Conservation (phyloP, 2,888 invertebrate genomes). For the Drosophila flavopinicola region DNA sequence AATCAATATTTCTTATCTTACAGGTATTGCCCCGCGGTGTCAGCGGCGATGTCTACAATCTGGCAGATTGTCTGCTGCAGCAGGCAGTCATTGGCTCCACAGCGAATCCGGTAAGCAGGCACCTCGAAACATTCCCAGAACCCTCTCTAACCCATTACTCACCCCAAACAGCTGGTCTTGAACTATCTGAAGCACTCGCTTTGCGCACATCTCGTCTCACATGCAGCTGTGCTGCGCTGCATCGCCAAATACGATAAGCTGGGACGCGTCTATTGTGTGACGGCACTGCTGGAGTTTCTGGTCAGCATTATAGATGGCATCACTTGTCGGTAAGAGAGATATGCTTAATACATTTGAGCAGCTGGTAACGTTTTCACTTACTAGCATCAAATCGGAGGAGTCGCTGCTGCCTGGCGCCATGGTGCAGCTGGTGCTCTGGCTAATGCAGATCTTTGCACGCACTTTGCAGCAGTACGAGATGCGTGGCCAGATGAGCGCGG, state of each 20-base stretch:
- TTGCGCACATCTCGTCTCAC: slow-evolving; percentile 95
- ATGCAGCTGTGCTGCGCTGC: slow-evolving; percentile 94
- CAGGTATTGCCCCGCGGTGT: slow-evolving; percentile 93
- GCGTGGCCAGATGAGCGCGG: slow-evolving; percentile 74
- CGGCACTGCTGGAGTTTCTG: slow-evolving; percentile 93
- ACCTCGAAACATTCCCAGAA: fast-evolving
- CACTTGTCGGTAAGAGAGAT: slow-evolving; percentile 83
- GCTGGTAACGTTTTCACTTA: not conserved
- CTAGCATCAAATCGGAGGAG: slow-evolving; percentile 94
- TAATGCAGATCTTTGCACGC: slow-evolving; percentile 89
- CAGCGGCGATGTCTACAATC: slow-evolving; percentile 95
- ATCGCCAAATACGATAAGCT: slow-evolving; percentile 95
- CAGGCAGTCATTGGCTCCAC: slow-evolving; percentile 97
- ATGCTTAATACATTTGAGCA: fast-evolving
- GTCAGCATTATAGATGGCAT: slow-evolving; percentile 88
- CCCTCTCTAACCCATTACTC: not conserved
- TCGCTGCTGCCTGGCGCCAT: slow-evolving; percentile 92
- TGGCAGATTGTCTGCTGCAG: slow-evolving; percentile 96
- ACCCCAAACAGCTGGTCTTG: slow-evolving; percentile 88
- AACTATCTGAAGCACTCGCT: slow-evolving; percentile 96
- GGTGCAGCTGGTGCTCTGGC: slow-evolving; percentile 92
- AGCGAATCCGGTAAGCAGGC: slow-evolving; percentile 87
- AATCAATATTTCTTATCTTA: slow-evolving; percentile 33
- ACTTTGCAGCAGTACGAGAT: slow-evolving; percentile 79
- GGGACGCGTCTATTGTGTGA: slow-evolving; percentile 94